Percentiles rank a stretch among this genome's conserved stretches.
Conservation (phyloP, 2,797 vertebrate genomes). For the Gymnoscopelus microlampas region DNA sequence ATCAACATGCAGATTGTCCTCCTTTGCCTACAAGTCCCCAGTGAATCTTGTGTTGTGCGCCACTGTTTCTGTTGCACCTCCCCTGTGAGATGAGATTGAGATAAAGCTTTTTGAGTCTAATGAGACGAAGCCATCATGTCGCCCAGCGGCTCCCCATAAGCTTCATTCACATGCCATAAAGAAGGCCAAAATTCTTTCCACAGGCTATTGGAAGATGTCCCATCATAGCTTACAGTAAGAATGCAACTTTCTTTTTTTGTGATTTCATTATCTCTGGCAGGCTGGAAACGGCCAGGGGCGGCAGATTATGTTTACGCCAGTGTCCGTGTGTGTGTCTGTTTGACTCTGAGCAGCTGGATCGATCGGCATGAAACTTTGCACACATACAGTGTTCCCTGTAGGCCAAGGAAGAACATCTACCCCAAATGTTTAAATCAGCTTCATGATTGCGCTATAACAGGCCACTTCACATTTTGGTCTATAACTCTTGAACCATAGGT, state of each 20-base stretch:
- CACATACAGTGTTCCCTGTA: too few species aligned
- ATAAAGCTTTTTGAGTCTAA: constrained; percentile 14
- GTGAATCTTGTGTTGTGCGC: constrained; percentile 42
- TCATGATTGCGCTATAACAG: too few species aligned
- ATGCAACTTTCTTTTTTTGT: not conserved
- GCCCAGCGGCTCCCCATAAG: not conserved
- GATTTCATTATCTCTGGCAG: too few species aligned
- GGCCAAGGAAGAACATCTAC: too few species aligned
- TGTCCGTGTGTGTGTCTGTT: too few species aligned
- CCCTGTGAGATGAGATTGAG: not conserved
- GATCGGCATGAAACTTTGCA: too few species aligned
- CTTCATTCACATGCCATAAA: constrained; percentile 1
- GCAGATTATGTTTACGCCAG: too few species aligned
- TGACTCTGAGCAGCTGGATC: too few species aligned
- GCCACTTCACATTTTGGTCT: too few species aligned
- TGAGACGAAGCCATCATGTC: not conserved
- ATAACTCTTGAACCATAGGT: too few species aligned
- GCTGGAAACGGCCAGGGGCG: too few species aligned
- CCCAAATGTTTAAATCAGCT: too few species aligned
- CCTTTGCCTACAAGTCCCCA: constrained; percentile 2
- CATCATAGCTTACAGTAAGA: not conserved
- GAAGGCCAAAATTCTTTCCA: not conserved
- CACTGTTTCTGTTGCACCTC: constrained; percentile 34
- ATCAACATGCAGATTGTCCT: not conserved
- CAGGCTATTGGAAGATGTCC: constrained; percentile 8